A percentile compares a stretch with the other conserved stretches of the same genome.
Conservation (phyloP, 1,140 invertebrate genomes). For the Lordiphosa collinella region DNA sequence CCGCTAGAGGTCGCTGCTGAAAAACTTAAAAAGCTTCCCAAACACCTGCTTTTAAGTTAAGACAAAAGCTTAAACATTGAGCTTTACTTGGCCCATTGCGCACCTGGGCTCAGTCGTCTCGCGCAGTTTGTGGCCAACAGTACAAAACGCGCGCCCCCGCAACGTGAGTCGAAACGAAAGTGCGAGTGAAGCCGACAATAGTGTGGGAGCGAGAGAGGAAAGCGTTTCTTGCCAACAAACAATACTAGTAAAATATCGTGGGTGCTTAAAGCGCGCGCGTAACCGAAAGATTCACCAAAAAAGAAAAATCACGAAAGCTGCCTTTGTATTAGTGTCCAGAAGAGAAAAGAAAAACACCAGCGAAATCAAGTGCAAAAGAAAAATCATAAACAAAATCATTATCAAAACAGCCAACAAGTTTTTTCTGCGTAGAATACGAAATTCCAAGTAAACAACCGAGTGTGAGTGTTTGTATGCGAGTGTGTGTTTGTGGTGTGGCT, state of each 20-base stretch:
- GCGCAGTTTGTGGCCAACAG: slow-evolving; percentile 58
- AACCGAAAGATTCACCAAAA: slow-evolving; percentile 47
- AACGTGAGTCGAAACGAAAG: slow-evolving; percentile 25
- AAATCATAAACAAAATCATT: slow-evolving; percentile 47
- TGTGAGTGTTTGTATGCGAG: slow-evolving; percentile 1
- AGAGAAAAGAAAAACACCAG: slow-evolving; percentile 22
- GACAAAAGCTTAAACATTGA: slow-evolving; percentile 16
- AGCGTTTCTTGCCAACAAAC: slow-evolving; percentile 24
- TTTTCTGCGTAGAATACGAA: slow-evolving; percentile 63
- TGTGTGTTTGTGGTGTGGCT: slow-evolving; percentile 30
- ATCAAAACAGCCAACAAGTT: slow-evolving; percentile 60
- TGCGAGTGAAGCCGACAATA: slow-evolving; percentile 17
- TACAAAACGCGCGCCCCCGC: slow-evolving; percentile 35
- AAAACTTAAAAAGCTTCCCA: neutral
- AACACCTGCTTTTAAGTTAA: neutral
- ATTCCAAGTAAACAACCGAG: slow-evolving; percentile 57
- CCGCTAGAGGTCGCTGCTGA: no score
- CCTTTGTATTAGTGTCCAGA: slow-evolving; percentile 31
- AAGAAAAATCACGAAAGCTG: slow-evolving; percentile 23
- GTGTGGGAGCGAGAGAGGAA: slow-evolving; percentile 14
- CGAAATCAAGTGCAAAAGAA: slow-evolving; percentile 59
- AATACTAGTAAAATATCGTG: slow-evolving; percentile 40
- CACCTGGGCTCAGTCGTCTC: slow-evolving; percentile 48
- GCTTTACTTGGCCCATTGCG: slow-evolving; percentile 20
- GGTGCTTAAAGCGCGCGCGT: slow-evolving; percentile 56